Evolutionary conservation across 2,888 invertebrate genomes (phyloP).

Genomic region (Oeneis ivallda): DNA sequence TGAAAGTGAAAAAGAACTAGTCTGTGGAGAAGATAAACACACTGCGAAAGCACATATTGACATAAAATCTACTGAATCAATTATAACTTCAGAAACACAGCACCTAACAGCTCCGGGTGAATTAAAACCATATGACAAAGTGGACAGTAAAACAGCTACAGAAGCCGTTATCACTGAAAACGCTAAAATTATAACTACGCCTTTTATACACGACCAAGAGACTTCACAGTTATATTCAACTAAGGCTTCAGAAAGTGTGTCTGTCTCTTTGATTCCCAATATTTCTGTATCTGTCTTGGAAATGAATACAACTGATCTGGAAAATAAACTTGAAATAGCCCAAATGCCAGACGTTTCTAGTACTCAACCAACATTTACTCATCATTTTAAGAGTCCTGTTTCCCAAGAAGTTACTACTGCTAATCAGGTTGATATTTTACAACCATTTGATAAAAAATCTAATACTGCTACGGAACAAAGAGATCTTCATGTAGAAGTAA

Average conservation of each 20-base stretch:
- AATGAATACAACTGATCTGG: constrained; percentile 84
- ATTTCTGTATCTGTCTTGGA: constrained; percentile 83
- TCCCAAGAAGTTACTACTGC: constrained; percentile 72
- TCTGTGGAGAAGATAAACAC: constrained; percentile 73
- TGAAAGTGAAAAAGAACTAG: constrained; percentile 84
- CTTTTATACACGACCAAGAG: constrained; percentile 86
- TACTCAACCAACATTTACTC: constrained; percentile 54
- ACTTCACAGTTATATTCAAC: constrained; percentile 51
- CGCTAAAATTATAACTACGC: constrained; percentile 84
- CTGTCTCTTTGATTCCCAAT: constrained; percentile 79
- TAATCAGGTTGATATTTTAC: constrained; percentile 61
- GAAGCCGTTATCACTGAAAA: constrained; percentile 81
- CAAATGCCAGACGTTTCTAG: constrained; percentile 50
- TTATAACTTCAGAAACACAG: constrained; percentile 81
- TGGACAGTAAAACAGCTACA: constrained; percentile 58
- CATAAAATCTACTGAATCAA: constrained; percentile 81
- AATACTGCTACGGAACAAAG: constrained; percentile 59
- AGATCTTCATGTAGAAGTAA: constrained; percentile 68
- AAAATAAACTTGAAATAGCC: constrained; percentile 74
- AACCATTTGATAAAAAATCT: constrained; percentile 41
- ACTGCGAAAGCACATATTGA: constrained; percentile 80
- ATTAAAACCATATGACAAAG: constrained; percentile 79
- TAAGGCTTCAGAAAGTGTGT: constrained; percentile 61
- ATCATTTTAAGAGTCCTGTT: constrained; percentile 68
- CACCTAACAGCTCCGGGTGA: constrained; percentile 69